Conservation (phyloP, 2,797 vertebrate species). For the Prionace glauca region DNA sequence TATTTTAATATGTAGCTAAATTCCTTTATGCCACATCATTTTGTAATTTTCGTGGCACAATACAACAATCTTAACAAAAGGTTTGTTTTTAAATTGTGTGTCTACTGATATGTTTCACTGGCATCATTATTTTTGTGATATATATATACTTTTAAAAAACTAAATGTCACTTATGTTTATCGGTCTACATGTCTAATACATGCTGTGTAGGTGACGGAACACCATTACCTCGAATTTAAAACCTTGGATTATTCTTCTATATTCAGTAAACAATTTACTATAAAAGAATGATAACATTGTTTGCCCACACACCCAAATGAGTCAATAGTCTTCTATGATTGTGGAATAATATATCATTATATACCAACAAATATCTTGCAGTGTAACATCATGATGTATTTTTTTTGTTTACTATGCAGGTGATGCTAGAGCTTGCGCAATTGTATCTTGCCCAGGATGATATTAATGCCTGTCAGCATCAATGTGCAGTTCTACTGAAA, state of each 20-base stretch:
- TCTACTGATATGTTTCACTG: background rate
- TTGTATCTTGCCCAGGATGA: conserved; percentile 85
- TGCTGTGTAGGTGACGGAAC: background rate
- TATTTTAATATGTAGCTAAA: background rate
- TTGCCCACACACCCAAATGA: background rate
- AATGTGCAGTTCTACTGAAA: conserved; percentile 81
- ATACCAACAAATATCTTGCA: background rate
- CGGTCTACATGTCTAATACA: background rate
- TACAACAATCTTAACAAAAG: background rate
- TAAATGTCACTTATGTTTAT: background rate
- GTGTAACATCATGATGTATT: background rate
- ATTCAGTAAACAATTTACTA: background rate
- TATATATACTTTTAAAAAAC: background rate
- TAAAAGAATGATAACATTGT: background rate
- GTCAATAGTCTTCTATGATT: background rate
- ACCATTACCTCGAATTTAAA: background rate
- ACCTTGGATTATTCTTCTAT: background rate
- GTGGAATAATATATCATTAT: background rate
- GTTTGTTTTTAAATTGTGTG: background rate
- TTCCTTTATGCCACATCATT: background rate
- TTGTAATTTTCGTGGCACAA: background rate
- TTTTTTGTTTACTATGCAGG: conserved; percentile 54
- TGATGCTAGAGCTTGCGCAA: conserved; percentile 86
- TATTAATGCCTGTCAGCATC: conserved; percentile 76
- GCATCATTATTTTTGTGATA: too few relatives aligned